A percentile compares a stretch with the other conserved stretches of the same genome.
These are phyloP conservation scores for Temnothorax ravouxi DNA, from an alignment of 2,888 invertebrate genomes.

Conservation along the genomic window DNA sequence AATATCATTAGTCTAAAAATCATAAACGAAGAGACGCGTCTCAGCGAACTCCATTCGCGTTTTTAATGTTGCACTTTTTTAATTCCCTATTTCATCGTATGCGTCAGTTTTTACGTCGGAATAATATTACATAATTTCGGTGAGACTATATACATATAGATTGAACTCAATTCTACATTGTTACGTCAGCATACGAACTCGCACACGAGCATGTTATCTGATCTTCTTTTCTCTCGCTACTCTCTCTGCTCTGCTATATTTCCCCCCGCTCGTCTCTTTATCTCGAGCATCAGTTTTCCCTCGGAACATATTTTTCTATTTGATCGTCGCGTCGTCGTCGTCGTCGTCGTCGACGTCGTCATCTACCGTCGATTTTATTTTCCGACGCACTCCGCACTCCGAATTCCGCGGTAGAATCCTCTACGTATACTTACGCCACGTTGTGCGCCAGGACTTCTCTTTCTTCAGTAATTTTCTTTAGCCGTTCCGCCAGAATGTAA, in stretches of 20 bases:
- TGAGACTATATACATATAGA: background rate
- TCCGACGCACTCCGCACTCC: background rate
- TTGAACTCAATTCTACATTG: slow-evolving; percentile 18
- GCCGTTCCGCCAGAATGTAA: slow-evolving; percentile 20
- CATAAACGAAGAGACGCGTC: background rate
- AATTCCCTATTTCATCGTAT: background rate
- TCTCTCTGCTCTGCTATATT: background rate
- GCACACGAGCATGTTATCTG: slow-evolving; percentile 22
- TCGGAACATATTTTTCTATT: slow-evolving; percentile 55
- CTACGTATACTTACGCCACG: background rate
- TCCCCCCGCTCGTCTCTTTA: slow-evolving; percentile 20
- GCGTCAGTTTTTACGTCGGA: background rate
- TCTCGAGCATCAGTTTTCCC: slow-evolving; percentile 34
- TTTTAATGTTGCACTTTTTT: background rate
- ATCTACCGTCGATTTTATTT: slow-evolving; percentile 44
- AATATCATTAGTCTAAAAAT: background rate
- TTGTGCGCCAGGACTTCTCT: background rate
- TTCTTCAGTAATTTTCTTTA: slow-evolving; percentile 45
- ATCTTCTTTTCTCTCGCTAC: slow-evolving; percentile 23
- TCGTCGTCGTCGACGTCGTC: slow-evolving; percentile 7
- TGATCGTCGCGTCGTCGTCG: slow-evolving; percentile 29
- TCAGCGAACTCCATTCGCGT: background rate
- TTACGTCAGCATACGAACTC: slow-evolving; percentile 12
- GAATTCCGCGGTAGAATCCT: slow-evolving; percentile 12
- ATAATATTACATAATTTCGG: background rate